Base-by-base conservation (phyloP, 2,797 vertebrate genomes). In the Spea hammondii region DNA sequence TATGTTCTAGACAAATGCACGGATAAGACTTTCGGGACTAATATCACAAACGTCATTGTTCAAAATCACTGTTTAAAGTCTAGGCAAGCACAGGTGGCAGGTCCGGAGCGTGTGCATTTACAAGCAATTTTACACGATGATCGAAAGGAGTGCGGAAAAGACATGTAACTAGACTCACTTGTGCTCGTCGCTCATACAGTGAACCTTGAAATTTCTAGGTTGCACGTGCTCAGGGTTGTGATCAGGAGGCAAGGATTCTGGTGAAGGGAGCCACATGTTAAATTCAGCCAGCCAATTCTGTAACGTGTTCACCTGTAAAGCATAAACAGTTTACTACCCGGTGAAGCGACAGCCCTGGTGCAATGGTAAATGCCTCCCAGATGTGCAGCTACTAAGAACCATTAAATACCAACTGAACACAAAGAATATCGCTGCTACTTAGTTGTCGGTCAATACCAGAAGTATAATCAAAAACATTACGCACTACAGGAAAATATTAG, bases 251-350 rank as follows among this genome's bases (percentile, higher is more conserved):
- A 98, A 88, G 65, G 91, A 87, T 87, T 99, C 97, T 82, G 94
- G 92, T 51, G 96, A 84, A 5, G 98, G 97, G 46, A 99, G 94
- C 98, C 98, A 99, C 85, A 97, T 91, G 87, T 99, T 99, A 85
- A 99, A 99, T 86, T 99, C 98, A 14, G 97, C 93, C 85, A 99
- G 85, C 98, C 98, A 99, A 87, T 99, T 99, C 83, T 99, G 98
- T 83, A 99, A 94, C 0, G 98, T 99, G 88, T 99, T 99, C 84
- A 99, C 98, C 98, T 99, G 85, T 55, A 79, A 71, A 5, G 65
- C 67, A 55, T 13, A 83, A 84, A 85, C 6, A 47, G 5, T 1
- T 49, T 32, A 32, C 32, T 2, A 32, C 32, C 32, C 32, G 32
- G 32, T 44, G 1, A 14, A 46, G 17, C 64, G 47, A 12, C 44